Base-by-base conservation (phyloP, 1,140 invertebrate species). In the Euura saliciscinereae region DNA sequence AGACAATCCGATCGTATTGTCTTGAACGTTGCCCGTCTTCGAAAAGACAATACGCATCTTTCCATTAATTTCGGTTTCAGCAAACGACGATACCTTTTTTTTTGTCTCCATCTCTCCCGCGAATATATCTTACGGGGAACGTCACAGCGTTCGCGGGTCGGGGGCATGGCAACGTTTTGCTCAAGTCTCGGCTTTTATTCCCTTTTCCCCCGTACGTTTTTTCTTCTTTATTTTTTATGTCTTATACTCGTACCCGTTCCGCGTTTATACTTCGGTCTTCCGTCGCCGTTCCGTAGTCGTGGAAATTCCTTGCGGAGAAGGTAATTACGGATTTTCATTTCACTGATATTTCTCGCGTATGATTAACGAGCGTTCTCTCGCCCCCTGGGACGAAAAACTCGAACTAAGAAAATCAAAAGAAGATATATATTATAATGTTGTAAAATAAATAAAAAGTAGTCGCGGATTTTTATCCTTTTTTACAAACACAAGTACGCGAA, bases 341-440 rank as follows among this genome's bases (percentile, higher is more conserved):
- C 43, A n/a, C 71, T 77, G 77, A 80, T 75, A 80, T 78, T 78
- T 78, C 71, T 51, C 79, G 66, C 71, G 76, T 79, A 83, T 83
- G 83, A 85, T 85, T 84, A 84, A 85, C 80, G 83, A 84, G 72
- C 76, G 75, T 59, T 59, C 13, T n/a, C 51, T n/a, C 13, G 8
- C 51, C 51, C 13, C 51, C 8, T 8, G 51, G 13, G 10, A 8
- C 8, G 51, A 6, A 59, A 59, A n/a, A 59, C 10, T n/a, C 51
- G 6, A 59, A n/a, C 3, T 11, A n/a, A 59, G 10, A 59, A 59
- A 6, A 51, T 51, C 6, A 51, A 59, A 59, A n/a, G 6, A n/a
- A 59, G 13, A 59, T 11, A 59, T 11, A 59, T 3, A 59, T 5
- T 8, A 3, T 11, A 59, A 59, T 11, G 5, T n/a, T 3, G 51